Base-by-base conservation (phyloP, 1,140 invertebrate species). In the Bathynomus jamesi region DNA sequence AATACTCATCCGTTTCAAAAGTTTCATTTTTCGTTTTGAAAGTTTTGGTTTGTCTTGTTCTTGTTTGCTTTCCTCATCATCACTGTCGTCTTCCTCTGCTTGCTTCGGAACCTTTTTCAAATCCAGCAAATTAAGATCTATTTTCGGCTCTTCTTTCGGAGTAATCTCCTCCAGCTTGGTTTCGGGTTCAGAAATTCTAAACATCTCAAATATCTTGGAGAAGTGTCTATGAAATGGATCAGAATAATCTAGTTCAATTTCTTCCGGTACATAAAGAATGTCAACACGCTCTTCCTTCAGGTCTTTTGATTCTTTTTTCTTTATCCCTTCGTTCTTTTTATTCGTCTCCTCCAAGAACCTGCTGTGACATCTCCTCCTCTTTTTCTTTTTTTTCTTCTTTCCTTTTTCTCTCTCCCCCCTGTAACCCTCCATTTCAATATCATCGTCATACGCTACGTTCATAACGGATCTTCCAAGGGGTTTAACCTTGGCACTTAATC, bases 11-110 rank as follows among this genome's bases (percentile, higher is more conserved):
- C 96, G 86, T 0, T 93, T 98, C 65, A 98, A 80, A 80, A 96
- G 93, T 82, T 98, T 98, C 11, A 98, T 81, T 82, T 98, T 98
- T 61, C 95, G 87, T 81, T 98, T 98, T 0, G 95, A 98, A 24
- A 98, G 80, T 79, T 95, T 93, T 32, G 91, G 90, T 75, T 92
- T 89, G 69, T 94, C 93, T 30, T 92, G 91, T 24, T 80, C 79
- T 61, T 83, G 81, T 25, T 84, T 84, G 13, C 80, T 80, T 73
- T 86, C 84, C 28, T 88, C 86, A 46, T 89, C 86, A 28, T 87
- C 85, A 8, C 87, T 85, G 60, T 87, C 86, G 31, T 86, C 84
- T 27, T 87, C 84, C 31, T 89, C 88, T 31, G 81, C 79, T 21
- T 87, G 83, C 29, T 90, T 88, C 61, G 89, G 88, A 27, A 87